phyloP scores from a whole-genome alignment of 1,140 invertebrate genomes.

The Bicyclus anynana region DNA sequence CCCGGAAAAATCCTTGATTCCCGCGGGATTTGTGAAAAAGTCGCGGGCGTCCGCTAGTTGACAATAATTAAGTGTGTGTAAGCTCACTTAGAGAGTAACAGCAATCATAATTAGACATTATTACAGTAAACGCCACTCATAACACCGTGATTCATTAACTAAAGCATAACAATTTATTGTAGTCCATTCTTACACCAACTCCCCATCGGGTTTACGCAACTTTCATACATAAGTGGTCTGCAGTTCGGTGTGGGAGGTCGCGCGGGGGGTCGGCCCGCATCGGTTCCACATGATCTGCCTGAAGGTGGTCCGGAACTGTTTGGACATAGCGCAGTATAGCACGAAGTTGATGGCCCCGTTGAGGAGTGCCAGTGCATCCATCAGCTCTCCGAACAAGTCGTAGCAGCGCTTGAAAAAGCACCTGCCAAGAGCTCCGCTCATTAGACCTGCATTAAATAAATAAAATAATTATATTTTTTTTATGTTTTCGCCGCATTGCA shows the following conservation, averaged over 20 bases:
- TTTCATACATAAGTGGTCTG: constrained; percentile 65
- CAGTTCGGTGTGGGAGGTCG: constrained; percentile 55
- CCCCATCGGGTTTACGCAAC: neutral
- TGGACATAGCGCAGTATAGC: constrained; percentile 95
- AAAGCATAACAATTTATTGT: neutral
- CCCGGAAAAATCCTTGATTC: no score
- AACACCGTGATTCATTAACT: no score
- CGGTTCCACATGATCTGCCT: constrained; percentile 51
- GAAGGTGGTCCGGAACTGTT: constrained; percentile 93
- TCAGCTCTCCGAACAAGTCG: constrained; percentile 89
- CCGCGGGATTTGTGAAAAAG: no score
- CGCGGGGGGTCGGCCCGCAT: constrained; percentile 41
- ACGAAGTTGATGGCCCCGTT: constrained; percentile 97
- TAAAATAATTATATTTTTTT: neutral
- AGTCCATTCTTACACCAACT: neutral
- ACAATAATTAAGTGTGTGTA: no score
- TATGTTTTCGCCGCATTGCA: no score
- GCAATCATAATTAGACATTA: no score
- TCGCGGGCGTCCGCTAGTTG: no score
- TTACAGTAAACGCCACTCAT: no score
- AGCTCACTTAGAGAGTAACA: no score
- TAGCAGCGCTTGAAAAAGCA: constrained; percentile 87
- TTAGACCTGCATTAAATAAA: constrained; percentile 74
- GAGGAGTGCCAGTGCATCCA: constrained; percentile 93
- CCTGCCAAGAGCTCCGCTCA: constrained; percentile 84